These are phyloP conservation scores for Yasuhikotakia modesta DNA, from an alignment of 2,797 vertebrate genomes.

Conservation along the genomic window DNA sequence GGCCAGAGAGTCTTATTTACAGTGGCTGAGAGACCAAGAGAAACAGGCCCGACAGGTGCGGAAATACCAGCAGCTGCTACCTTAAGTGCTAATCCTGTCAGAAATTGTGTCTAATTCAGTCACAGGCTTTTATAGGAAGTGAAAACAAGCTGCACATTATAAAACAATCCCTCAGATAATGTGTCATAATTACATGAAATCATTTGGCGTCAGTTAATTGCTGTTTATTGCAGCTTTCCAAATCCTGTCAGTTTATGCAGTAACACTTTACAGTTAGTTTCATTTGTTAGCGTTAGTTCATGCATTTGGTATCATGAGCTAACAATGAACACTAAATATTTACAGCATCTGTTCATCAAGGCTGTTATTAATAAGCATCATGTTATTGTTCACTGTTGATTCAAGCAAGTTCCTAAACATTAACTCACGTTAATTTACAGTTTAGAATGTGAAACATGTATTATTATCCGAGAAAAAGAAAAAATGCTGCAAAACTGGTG, in stretches of 20 bases:
- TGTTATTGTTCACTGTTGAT: background rate
- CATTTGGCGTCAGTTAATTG: background rate
- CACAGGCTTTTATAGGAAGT: background rate
- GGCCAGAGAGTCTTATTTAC: conserved; percentile 90
- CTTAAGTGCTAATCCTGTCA: background rate
- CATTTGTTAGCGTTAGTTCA: background rate
- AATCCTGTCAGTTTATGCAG: background rate
- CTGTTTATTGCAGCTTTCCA: background rate
- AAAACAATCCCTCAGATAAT: background rate
- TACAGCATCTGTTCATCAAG: background rate
- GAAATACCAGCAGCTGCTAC: background rate
- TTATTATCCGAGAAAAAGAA: too few species aligned
- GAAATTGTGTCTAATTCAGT: background rate
- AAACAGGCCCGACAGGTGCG: conserved; percentile 90
- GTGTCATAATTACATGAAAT: background rate
- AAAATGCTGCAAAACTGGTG: too few species aligned
- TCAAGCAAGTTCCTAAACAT: background rate
- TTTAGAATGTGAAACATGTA: too few species aligned
- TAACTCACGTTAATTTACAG: too few species aligned
- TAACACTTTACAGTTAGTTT: background rate
- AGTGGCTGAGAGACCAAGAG: conserved; percentile 94
- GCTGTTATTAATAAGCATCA: background rate
- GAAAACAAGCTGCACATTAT: background rate
- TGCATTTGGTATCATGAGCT: background rate
- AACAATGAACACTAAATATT: background rate